These are phyloP conservation scores for Hemibagrus guttatus DNA, from an alignment of 2,797 vertebrate species.

Conservation along the genomic window DNA sequence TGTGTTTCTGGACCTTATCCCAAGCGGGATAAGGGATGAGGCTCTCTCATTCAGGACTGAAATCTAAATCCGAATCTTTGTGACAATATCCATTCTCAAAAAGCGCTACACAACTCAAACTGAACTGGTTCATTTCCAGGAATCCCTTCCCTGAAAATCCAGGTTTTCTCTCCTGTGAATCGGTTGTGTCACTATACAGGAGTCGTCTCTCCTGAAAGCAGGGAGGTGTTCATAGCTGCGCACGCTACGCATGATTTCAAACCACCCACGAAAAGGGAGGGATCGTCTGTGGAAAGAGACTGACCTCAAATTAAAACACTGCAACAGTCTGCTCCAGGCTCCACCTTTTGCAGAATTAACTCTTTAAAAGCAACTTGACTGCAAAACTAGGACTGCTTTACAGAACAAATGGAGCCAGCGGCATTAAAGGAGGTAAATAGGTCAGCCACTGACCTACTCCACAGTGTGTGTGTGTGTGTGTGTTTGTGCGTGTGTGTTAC, in stretches of 20 bases:
- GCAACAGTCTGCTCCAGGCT: not conserved
- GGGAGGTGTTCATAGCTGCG: slow-evolving; percentile 1
- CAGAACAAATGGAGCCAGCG: not conserved
- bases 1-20: not conserved
- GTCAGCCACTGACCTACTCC: slow-evolving; percentile 39
- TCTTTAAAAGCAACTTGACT: not conserved
- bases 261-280: slow-evolving; percentile 14
- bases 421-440: slow-evolving; percentile 40
- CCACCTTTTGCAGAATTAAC: slow-evolving; percentile 15
- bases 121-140: not conserved
- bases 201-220: not conserved
- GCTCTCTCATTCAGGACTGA: not conserved
- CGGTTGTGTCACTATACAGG: not conserved
- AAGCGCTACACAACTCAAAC: not conserved
- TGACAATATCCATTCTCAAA: not conserved
- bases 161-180: slow-evolving; percentile 2
- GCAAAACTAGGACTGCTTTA: not conserved
- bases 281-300: slow-evolving; percentile 11
- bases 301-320: slow-evolving; percentile 24
- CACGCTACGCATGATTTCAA: slow-evolving; percentile 8
- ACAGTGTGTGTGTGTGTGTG: not conserved
- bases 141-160: not conserved
- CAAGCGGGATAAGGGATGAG: too few relatives aligned
- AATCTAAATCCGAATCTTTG: not conserved
- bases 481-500: not conserved